Evolutionary conservation across 2,888 invertebrate species (phyloP), one percentile per base, ranked within the genome.

Genomic region (Pheosia tremula): DNA sequence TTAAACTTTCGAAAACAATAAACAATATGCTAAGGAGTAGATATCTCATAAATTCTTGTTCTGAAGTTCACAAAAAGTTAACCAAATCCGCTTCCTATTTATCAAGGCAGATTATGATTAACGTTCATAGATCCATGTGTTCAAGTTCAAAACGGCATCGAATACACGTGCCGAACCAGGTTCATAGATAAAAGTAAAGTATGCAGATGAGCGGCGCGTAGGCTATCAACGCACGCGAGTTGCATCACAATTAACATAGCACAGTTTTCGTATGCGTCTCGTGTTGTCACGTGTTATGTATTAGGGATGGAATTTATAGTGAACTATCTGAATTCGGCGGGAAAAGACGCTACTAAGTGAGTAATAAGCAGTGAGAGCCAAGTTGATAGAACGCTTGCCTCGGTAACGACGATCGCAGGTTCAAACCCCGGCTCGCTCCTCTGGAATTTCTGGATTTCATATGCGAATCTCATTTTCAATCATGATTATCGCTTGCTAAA

Each of bases 171-270:
- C n/a, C n/a, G 47, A 9, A 9, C 43, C 6, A 3, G 50, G 50
- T 49, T 49, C 65, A 67, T 74, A 73, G 57, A 69, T 71, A 62
- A 69, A 55, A 61, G 61, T 69, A 71, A 68, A 68, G 47, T 62
- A 56, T 52, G 49, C 61, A 69, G 37, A 60, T 58, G 67, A 58
- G 62, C 59, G 59, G 67, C 60, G 67, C 63, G 37, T 54, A 64
- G 66, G 69, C 73, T 66, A 39, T 50, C 56, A 39, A 9, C 50
- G 56, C 57, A 63, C 64, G 61, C 61, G 36, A 57, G 58, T 54
- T 45, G 66, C 64, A 69, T 71, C 13, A 59, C 64, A 74, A 76
- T 69, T 60, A 60, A 3, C 24, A 24, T 66, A 11, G n/a, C 11
- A 5, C n/a, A 4, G n/a, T 5, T n/a, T 47, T 4, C 2, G 47